phyloP scores from a whole-genome alignment of 2,797 vertebrate species.

The Philypnodon macrostomus region DNA sequence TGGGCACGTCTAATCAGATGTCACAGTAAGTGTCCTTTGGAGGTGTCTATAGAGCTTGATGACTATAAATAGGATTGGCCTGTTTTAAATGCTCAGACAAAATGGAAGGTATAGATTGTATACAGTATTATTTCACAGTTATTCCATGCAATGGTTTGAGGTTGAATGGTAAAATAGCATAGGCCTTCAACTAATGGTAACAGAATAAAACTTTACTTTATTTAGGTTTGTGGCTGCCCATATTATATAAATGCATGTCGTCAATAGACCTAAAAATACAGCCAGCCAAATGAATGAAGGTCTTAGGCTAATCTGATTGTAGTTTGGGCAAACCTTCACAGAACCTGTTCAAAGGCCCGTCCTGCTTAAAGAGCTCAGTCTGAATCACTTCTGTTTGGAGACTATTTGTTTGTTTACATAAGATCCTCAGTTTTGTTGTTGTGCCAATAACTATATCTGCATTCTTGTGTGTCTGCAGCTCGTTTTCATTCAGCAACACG shows the following conservation, averaged over 20 bases:
- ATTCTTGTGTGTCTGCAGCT: conserved; percentile 14
- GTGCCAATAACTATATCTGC: conserved; percentile 12
- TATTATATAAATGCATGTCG: too few species aligned
- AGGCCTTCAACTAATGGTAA: too few species aligned
- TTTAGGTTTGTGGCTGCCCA: too few species aligned
- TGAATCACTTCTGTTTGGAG: neutral
- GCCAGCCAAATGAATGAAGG: conserved; percentile 11
- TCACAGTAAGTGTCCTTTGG: neutral
- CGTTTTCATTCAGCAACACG: conserved; percentile 18
- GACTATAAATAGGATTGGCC: neutral
- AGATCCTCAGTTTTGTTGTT: neutral
- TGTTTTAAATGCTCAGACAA: neutral
- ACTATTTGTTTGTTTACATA: neutral
- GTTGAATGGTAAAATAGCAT: too few species aligned
- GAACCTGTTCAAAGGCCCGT: conserved; percentile 11
- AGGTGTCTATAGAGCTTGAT: neutral
- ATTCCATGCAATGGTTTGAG: too few species aligned
- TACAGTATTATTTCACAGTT: neutral
- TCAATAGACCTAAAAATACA: too few species aligned
- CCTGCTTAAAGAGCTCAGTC: conserved; percentile 30
- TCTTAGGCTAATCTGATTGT: conserved; percentile 41
- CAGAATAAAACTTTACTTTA: too few species aligned
- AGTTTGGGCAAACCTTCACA: conserved; percentile 19
- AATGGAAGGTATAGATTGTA: too few species aligned
- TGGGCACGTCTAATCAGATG: conserved; percentile 1